Evolutionary conservation across 2,888 invertebrate genomes (phyloP), one percentile per base, ranked within the genome.

Genomic region (Peribatodes rhomboidaria): DNA sequence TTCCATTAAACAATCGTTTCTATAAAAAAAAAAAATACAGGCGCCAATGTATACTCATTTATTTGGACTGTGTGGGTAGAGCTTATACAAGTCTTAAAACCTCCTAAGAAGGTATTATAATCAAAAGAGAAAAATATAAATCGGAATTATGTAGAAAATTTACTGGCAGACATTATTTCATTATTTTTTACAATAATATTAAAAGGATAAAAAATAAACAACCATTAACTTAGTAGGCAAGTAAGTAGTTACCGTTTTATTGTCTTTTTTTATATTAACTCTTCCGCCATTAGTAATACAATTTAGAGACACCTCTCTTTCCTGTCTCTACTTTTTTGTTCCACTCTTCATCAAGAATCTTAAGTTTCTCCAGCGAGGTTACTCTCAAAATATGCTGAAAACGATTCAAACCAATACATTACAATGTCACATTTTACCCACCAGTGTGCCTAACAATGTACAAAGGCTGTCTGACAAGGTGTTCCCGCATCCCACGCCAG

Each of bases 401-500:
- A 41, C 54, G 37, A 49, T 52, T 20, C 31, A 47, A 61, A 49
- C 14, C 47, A 50, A 50, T 50, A 56, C 18, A 50, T 50, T 27
- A 53, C 18, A n/a, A 33, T 16, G 11, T 8, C n/a, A 31, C 20
- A 49, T 42, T 55, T 16, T 44, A 39, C 22, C 47, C 22, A 44
- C 13, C 16, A 53, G 41, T 41, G 9, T 22, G 7, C 16, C 41
- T 42, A 57, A 66, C 66, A 54, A 61, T 61, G 53, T 63, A 50
- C 55, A 60, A 63, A 68, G 63, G 61, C 59, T 63, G 37, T 37
- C 41, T 74, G 70, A 78, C 77, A 76, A 77, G 71, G 75, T 74
- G 70, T 74, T 67, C 70, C 71, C 56, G 52, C 57, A 18, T 78
- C 89, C 89, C 88, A 90, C 89, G 83, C 81, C 72, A 50, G 59